A percentile compares a stretch with the other conserved stretches of the same genome.
Evolutionary conservation across 1,140 invertebrate genomes (phyloP).

Genomic region (Cotesia glomerata): DNA sequence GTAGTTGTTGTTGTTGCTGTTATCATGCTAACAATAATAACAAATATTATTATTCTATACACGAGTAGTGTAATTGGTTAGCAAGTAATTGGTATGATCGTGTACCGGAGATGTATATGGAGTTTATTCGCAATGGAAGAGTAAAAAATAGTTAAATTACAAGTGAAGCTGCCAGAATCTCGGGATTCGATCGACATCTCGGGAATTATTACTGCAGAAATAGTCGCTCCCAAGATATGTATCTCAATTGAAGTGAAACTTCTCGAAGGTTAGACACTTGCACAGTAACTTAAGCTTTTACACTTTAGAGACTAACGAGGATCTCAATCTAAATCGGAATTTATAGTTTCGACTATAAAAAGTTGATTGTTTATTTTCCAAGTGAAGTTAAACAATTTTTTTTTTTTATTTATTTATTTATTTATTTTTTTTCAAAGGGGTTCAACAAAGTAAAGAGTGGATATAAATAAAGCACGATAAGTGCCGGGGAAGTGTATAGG

Average conservation of each 20-base stretch:
- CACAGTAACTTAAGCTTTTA: not conserved
- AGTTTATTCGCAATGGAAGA: not conserved
- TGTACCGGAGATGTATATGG: not conserved
- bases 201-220: conserved; percentile 1
- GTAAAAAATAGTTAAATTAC: not conserved
- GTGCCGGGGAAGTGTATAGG: not conserved
- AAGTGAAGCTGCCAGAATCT: not conserved
- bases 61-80: not conserved
- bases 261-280: not conserved
- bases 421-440: too few species aligned
- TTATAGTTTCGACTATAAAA: not conserved
- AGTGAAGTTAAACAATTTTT: too few species aligned
- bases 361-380: too few species aligned
- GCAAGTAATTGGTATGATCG: not conserved
- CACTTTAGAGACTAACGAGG: conserved; percentile 31
- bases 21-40: too few species aligned
- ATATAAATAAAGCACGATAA: too few species aligned
- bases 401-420: too few species aligned
- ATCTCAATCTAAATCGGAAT: conserved; percentile 35
- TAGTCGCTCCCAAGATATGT: conserved; percentile 24
- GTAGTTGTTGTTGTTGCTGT: too few species aligned
- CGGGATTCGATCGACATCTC: conserved; percentile 1
- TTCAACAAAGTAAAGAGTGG: not conserved
- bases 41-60: too few species aligned
- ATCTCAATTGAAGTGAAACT: conserved; percentile 30